Evolutionary conservation across 2,797 vertebrate species (phyloP), one percentile per base, ranked within the genome.

Genomic region (Hippopotamyrus pictus): DNA sequence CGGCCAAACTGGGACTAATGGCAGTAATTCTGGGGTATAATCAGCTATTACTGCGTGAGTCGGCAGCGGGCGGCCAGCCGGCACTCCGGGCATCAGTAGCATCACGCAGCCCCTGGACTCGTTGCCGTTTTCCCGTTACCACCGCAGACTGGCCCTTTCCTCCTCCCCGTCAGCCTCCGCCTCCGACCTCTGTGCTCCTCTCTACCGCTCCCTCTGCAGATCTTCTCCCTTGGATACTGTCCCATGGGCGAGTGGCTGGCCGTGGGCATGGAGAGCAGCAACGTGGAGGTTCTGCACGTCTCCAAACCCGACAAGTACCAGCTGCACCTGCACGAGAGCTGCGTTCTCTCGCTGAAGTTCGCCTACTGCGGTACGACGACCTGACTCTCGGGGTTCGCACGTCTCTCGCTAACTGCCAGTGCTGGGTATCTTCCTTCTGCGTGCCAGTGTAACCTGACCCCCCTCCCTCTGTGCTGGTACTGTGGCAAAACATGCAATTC

Each of bases 281-380:
- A 95, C 0, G 96, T 96, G 86, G 96, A 96, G 92, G 96, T 97
- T 46, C 95, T 97, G 33, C 95, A 95, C 9, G 94, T 95, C 90
- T 95, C 94, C 90, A 96, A 96, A 90, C 95, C 95, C 2, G 95
- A 96, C 94, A 96, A 96, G 76, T 96, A 96, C 91, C 95, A 95
- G 94, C 94, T 96, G 93, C 95, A 96, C 94, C 95, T 96, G n/a
- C 95, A 96, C 12, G 95, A 96, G 91, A 96, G 95, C 94, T 96
- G 95, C 7, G 95, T 96, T 54, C 95, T 96, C 59, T 96, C 95
- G 0, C 95, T 96, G 69, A 95, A 95, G 92, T 96, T 96, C 4
- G 95, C 95, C 89, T 95, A 91, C 93, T 96, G 95, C 0, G 95
- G 95, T 96, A 91, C 1, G 79, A 19, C 17, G 48, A 17, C 44